Percentiles rank a stretch among this genome's conserved stretches.
Conservation (phyloP, 2,113 vertebrate genomes). For the Dasyprocta punctata region DNA sequence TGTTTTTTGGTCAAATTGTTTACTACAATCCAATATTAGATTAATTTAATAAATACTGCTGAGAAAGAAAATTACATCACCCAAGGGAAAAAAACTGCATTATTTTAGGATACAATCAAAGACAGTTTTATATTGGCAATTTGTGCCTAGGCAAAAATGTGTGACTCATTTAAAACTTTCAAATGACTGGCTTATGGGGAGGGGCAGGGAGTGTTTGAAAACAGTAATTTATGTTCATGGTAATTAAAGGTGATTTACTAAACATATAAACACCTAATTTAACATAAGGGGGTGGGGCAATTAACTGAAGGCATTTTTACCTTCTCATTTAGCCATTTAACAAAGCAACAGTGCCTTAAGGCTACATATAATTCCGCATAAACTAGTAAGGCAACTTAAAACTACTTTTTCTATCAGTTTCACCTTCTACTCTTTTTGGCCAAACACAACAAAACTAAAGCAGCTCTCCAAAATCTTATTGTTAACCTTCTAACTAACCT, state of each 20-base stretch:
- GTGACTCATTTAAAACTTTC: slow-evolving; percentile 79
- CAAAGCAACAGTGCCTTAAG: slow-evolving; percentile 64
- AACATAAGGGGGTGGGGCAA: slow-evolving; percentile 53
- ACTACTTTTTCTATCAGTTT: slow-evolving; percentile 45
- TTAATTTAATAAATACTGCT: slow-evolving; percentile 81
- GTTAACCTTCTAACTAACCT: slow-evolving; percentile 34
- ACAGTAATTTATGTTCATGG: slow-evolving; percentile 70
- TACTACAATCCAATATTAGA: slow-evolving; percentile 74
- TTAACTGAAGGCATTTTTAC: slow-evolving; percentile 73
- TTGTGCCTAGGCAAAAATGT: slow-evolving; percentile 77
- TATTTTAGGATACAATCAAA: slow-evolving; percentile 80
- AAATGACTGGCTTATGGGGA: slow-evolving; percentile 49
- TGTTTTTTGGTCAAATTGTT: slow-evolving; percentile 73
- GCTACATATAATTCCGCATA: slow-evolving; percentile 59
- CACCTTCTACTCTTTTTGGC: slow-evolving; percentile 53
- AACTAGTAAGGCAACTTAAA: slow-evolving; percentile 64
- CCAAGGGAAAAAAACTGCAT: slow-evolving; percentile 54
- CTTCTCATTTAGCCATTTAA: slow-evolving; percentile 75
- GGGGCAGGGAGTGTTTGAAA: slow-evolving; percentile 45
- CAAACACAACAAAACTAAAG: slow-evolving; percentile 70
- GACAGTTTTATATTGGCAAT: slow-evolving; percentile 76
- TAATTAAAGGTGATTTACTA: slow-evolving; percentile 80
- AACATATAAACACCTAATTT: slow-evolving; percentile 77
- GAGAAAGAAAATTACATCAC: slow-evolving; percentile 80
- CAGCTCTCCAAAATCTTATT: slow-evolving; percentile 46